phyloP scores from a whole-genome alignment of 2,888 invertebrate genomes.

The Notodonta dromedarius region DNA sequence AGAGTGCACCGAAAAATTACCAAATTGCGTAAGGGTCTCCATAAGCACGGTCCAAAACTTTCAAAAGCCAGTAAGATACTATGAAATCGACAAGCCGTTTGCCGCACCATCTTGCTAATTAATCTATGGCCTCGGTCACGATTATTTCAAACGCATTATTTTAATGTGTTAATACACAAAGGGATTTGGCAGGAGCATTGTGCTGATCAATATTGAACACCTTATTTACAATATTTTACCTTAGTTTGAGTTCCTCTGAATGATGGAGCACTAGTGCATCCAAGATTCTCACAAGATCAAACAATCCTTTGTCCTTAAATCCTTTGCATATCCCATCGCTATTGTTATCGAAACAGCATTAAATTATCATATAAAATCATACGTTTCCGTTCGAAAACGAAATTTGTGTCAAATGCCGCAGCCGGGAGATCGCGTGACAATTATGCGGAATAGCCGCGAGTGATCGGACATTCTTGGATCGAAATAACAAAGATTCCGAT shows the following conservation, averaged over 20 bases:
- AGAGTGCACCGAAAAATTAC: constrained; percentile 42
- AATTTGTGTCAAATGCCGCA: constrained; percentile 29
- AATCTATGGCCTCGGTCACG: constrained; percentile 72
- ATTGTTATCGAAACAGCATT: constrained; percentile 2
- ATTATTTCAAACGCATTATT: constrained; percentile 60
- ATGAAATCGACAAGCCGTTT: constrained; percentile 68
- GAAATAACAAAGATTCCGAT: constrained; percentile 62
- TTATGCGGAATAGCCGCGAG: constrained; percentile 41
- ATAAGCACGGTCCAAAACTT: constrained; percentile 64
- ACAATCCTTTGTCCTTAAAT: too few species aligned
- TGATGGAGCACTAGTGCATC: too few species aligned
- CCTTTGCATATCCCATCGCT: not conserved
- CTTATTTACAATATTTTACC: too few species aligned
- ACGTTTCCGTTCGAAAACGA: constrained; percentile 24
- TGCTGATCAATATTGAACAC: not conserved
- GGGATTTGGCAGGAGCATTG: not conserved
- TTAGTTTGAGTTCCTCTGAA: too few species aligned
- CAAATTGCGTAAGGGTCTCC: constrained; percentile 53
- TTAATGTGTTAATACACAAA: constrained; percentile 21
- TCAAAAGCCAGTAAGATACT: constrained; percentile 77
- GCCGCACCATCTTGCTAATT: constrained; percentile 69
- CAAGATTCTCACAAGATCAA: too few species aligned
- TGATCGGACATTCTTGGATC: constrained; percentile 45
- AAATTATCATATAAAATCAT: constrained; percentile 10
- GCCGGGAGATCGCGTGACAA: constrained; percentile 54